phyloP scores from a whole-genome alignment of 2,113 vertebrate genomes.

The Apistogramma diplotaenia region DNA sequence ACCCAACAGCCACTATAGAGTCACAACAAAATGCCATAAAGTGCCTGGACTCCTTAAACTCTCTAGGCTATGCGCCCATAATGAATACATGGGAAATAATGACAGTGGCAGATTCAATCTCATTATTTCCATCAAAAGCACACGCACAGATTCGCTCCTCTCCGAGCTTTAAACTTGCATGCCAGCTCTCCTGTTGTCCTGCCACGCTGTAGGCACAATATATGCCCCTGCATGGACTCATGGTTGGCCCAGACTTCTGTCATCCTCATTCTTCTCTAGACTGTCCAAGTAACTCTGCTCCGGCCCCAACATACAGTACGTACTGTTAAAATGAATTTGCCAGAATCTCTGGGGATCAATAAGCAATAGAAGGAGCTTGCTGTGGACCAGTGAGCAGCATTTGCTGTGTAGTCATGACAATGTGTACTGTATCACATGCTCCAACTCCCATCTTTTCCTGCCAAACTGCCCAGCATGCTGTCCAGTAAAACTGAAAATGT shows the following conservation, averaged over 20 bases:
- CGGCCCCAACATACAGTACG: slow-evolving; percentile 1
- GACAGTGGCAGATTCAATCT: slow-evolving; percentile 45
- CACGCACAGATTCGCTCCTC: slow-evolving; percentile 8
- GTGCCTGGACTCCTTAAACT: slow-evolving; percentile 32
- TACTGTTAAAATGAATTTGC: slow-evolving; percentile 38
- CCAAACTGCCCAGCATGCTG: slow-evolving; percentile 14
- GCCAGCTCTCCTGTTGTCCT: slow-evolving; percentile 39
- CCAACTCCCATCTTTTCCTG: slow-evolving; percentile 18
- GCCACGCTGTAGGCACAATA: slow-evolving; percentile 3
- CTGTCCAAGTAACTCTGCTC: slow-evolving; percentile 28
- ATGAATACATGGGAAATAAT: slow-evolving; percentile 30
- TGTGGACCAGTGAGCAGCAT: slow-evolving; percentile 19
- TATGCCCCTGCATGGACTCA: background rate
- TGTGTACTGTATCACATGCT: slow-evolving; percentile 34
- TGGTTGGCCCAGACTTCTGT: slow-evolving; percentile 17
- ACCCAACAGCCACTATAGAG: slow-evolving; percentile 39
- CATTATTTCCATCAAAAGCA: slow-evolving; percentile 55
- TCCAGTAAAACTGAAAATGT: slow-evolving; percentile 22
- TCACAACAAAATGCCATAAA: slow-evolving; percentile 51
- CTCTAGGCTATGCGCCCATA: slow-evolving; percentile 37
- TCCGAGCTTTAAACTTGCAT: slow-evolving; percentile 23
- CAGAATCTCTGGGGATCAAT: slow-evolving; percentile 39
- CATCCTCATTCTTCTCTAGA: background rate
- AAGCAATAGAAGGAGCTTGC: slow-evolving; percentile 30
- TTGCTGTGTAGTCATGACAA: slow-evolving; percentile 40